phyloP scores from a whole-genome alignment of 1,140 invertebrate species.

The Venustaconcha ellipsiformis region DNA sequence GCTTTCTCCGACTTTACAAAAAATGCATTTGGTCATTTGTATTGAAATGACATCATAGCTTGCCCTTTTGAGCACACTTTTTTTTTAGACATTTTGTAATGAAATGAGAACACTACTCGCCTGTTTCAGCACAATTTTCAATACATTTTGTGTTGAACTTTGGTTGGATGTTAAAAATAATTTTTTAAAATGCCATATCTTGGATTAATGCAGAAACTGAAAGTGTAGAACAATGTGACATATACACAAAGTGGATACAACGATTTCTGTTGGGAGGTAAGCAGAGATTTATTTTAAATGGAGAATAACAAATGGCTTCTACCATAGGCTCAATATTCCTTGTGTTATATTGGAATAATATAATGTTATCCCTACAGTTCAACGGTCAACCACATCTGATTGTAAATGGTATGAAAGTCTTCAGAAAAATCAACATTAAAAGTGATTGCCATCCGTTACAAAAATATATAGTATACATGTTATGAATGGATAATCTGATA shows the following conservation, averaged over 20 bases:
- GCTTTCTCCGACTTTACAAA: no score
- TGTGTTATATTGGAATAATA: constrained; percentile 37
- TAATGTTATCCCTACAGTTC: constrained; percentile 5
- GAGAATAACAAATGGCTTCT: constrained; percentile 23
- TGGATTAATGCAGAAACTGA: constrained; percentile 8
- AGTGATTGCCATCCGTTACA: constrained; percentile 2
- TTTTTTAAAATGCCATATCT: constrained; percentile 6
- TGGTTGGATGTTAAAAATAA: no score
- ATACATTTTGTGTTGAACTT: no score
- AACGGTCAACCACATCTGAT: constrained; percentile 3
- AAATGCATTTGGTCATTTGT: no score
- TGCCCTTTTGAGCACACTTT: no score
- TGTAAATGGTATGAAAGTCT: constrained; percentile 35
- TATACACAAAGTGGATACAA: constrained; percentile 28
- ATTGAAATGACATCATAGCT: no score
- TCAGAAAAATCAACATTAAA: neutral
- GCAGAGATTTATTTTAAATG: constrained; percentile 30
- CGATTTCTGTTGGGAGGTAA: constrained; percentile 23
- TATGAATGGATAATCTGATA: constrained; percentile 11
- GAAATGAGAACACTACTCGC: no score
- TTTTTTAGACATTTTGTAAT: no score
- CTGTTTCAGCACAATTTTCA: no score
- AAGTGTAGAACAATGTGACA: constrained; percentile 1
- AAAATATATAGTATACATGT: constrained; percentile 11
- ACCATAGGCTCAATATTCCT: constrained; percentile 39